phyloP scores from a whole-genome alignment of 2,797 vertebrate genomes.

The Diglossa cyanea region DNA sequence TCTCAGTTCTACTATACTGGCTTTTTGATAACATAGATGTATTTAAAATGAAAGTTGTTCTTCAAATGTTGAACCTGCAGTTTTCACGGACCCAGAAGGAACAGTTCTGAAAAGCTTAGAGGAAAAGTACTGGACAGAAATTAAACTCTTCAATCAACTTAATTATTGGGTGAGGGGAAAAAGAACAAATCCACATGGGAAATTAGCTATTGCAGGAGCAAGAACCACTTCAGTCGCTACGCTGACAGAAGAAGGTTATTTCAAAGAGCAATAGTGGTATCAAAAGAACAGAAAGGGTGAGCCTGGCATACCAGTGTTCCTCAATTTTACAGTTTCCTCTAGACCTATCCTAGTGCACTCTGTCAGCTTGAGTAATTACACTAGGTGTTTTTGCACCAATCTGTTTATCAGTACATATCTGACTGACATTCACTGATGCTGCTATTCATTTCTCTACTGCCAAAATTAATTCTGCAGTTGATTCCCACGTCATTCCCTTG shows the following conservation, averaged over 20 bases:
- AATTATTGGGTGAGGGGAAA: neutral
- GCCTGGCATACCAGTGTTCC: neutral
- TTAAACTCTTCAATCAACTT: neutral
- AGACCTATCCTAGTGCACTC: neutral
- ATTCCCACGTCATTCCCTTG: neutral
- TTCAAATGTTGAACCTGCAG: neutral
- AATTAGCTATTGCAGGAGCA: neutral
- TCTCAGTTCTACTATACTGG: constrained; percentile 15
- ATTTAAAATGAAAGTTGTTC: neutral
- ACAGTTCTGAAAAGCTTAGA: neutral
- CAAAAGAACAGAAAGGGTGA: neutral
- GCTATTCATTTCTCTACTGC: neutral
- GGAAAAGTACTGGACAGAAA: neutral
- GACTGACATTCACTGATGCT: neutral
- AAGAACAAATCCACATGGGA: neutral
- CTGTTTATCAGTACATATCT: neutral
- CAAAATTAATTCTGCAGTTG: neutral
- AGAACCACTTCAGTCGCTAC: neutral
- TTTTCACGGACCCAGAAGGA: neutral
- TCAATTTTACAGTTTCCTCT: neutral
- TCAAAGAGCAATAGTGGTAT: neutral
- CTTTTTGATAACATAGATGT: neutral
- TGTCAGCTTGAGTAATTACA: neutral
- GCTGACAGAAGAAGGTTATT: neutral
- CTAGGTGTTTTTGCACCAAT: neutral